Evolutionary conservation across 2,797 vertebrate genomes (phyloP).

Genomic region (Oreochromis grahami): DNA sequence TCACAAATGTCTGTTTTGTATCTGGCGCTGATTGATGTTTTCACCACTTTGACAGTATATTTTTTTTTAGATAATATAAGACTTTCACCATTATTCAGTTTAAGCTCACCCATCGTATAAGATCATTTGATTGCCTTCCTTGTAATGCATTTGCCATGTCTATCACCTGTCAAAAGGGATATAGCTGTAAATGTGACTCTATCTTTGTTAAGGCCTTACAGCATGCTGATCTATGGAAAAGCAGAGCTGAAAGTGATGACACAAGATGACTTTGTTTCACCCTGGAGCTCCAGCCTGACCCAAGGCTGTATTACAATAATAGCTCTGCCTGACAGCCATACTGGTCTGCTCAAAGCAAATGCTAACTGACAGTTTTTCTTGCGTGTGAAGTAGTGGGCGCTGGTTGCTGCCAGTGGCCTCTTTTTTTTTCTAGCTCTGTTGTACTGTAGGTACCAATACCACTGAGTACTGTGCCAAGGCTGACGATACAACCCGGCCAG

Average conservation of each 20-base stretch:
- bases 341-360: conserved; percentile 59
- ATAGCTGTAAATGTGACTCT: conserved; percentile 4
- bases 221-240: conserved; percentile 23
- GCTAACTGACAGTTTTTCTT: conserved; percentile 59
- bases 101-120: neutral
- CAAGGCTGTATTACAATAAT: conserved; percentile 59
- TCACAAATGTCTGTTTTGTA: neutral
- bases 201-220: neutral
- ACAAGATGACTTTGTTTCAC: conserved; percentile 58
- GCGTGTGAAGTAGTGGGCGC: conserved; percentile 28
- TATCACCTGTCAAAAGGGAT: conserved; percentile 29
- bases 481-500: neutral
- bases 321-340: conserved; percentile 60
- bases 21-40: neutral
- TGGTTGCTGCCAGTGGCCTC: conserved; percentile 32
- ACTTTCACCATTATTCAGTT: neutral
- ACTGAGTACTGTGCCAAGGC: conserved; percentile 6
- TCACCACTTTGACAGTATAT: neutral
- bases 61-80: neutral
- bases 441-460: conserved; percentile 38
- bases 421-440: conserved; percentile 1
- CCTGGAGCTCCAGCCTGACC: conserved; percentile 48
- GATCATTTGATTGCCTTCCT: neutral
- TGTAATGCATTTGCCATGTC: neutral
- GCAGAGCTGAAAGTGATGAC: conserved; percentile 50